These are phyloP conservation scores for Pseudorectes ferrugineus DNA, from an alignment of 2,113 vertebrate genomes.

Conservation along the genomic window DNA sequence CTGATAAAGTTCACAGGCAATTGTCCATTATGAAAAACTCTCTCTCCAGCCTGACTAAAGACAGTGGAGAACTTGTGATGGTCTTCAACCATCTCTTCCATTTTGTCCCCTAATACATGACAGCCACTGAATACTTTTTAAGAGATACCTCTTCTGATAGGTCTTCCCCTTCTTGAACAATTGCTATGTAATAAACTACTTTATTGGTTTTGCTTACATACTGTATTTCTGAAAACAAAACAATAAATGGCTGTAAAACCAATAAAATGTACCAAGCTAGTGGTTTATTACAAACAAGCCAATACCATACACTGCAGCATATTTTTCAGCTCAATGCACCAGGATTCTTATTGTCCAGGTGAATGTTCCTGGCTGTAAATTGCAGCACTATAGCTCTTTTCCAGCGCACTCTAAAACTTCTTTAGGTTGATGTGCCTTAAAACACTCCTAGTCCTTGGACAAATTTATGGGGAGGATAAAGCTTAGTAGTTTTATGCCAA, in stretches of 20 bases:
- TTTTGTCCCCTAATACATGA: not conserved
- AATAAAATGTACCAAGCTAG: conserved; percentile 50
- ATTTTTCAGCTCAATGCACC: conserved; percentile 66
- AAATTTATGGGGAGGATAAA: conserved; percentile 63
- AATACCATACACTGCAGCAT: conserved; percentile 55
- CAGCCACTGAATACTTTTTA: not conserved
- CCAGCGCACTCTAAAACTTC: conserved; percentile 45
- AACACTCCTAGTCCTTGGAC: conserved; percentile 55
- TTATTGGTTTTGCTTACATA: conserved; percentile 51
- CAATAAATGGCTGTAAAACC: conserved; percentile 55
- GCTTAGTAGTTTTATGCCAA: conserved; percentile 9
- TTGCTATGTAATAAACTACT: conserved; percentile 40
- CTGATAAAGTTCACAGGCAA: not conserved
- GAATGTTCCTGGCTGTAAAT: conserved; percentile 58
- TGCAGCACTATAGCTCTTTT: conserved; percentile 46
- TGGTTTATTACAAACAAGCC: conserved; percentile 65
- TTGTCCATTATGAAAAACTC: not conserved
- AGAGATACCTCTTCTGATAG: not conserved
- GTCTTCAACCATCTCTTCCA: not conserved
- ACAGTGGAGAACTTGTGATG: not conserved
- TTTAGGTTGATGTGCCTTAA: conserved; percentile 56
- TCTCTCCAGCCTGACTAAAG: not conserved
- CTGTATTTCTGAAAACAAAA: conserved; percentile 61
- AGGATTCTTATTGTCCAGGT: conserved; percentile 62
- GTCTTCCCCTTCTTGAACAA: conserved; percentile 19